Percentiles rank a stretch among this genome's conserved stretches.
Conservation (phyloP, 2,888 invertebrate species). For the Hyalella azteca region DNA sequence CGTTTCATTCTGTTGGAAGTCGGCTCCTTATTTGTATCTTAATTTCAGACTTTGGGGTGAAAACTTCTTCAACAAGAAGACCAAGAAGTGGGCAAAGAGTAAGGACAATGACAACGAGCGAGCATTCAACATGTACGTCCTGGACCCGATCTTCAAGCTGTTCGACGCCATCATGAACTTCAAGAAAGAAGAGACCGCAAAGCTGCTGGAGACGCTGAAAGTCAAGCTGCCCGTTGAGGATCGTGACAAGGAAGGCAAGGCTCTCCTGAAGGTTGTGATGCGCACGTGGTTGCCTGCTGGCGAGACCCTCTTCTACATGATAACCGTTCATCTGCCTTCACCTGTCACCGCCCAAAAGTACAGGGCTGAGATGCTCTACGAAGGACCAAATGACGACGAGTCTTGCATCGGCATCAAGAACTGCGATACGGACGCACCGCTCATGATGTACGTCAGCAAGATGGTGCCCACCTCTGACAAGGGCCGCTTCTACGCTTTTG, state of each 20-base stretch:
- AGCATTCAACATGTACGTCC: constrained; percentile 98
- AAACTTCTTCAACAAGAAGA: constrained; percentile 95
- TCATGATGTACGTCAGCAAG: constrained; percentile 99
- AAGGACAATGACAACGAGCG: constrained; percentile 91
- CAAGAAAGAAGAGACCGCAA: constrained; percentile 91
- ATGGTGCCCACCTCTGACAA: constrained; percentile 99
- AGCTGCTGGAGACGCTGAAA: constrained; percentile 86
- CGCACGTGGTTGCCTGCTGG: constrained; percentile 99
- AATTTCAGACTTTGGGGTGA: constrained; percentile 87
- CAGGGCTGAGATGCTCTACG: constrained; percentile 99
- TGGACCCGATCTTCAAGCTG: constrained; percentile 97
- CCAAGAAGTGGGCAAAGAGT: constrained; percentile 97
- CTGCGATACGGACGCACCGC: constrained; percentile 94
- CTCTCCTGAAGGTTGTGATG: constrained; percentile 96
- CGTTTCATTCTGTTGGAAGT: too few relatives aligned
- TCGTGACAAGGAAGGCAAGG: constrained; percentile 94
- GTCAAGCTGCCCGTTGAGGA: constrained; percentile 93
- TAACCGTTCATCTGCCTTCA: constrained; percentile 98
- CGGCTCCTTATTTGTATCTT: too few relatives aligned
- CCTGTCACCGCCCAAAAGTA: constrained; percentile 99
- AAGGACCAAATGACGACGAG: constrained; percentile 96
- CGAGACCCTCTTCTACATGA: constrained; percentile 99
- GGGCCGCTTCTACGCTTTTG: constrained; percentile 99
- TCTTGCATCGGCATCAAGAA: constrained; percentile 88
- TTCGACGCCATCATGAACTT: constrained; percentile 88